Conservation (phyloP, 2,888 invertebrate genomes). For the Sinopyrophorus schimmeli region DNA sequence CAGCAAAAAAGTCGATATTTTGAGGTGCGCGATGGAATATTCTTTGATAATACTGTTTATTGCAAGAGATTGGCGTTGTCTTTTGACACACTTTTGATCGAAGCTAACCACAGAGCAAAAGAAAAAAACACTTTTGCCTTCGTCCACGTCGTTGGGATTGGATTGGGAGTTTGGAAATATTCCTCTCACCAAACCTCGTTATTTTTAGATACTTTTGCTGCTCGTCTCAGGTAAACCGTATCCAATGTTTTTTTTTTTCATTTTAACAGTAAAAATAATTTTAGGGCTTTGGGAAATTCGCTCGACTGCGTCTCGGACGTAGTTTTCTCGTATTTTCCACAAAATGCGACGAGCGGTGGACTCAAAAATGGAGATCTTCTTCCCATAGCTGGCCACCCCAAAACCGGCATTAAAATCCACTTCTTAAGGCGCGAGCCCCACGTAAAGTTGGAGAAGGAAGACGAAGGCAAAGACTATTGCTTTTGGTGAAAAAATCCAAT, state of each 20-base stretch:
- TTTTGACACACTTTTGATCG: slow-evolving; percentile 65
- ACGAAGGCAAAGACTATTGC: slow-evolving; percentile 51
- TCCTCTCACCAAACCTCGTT: slow-evolving; percentile 65
- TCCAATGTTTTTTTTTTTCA: too few relatives aligned
- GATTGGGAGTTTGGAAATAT: slow-evolving; percentile 68
- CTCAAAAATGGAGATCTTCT: slow-evolving; percentile 53
- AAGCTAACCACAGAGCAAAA: slow-evolving; percentile 63
- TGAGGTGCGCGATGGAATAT: slow-evolving; percentile 22
- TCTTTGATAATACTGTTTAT: slow-evolving; percentile 47
- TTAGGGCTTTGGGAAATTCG: slow-evolving; percentile 42
- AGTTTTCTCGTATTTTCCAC: slow-evolving; percentile 67
- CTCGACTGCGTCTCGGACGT: slow-evolving; percentile 63
- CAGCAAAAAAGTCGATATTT: slow-evolving; percentile 28
- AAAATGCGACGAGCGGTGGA: slow-evolving; percentile 54
- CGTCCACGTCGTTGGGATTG: slow-evolving; percentile 68
- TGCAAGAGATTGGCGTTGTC: slow-evolving; percentile 60
- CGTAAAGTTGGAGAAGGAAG: slow-evolving; percentile 54
- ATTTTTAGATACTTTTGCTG: slow-evolving; percentile 66
- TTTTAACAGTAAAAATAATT: slow-evolving; percentile 47
- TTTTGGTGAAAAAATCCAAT: not conserved
- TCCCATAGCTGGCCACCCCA: slow-evolving; percentile 39
- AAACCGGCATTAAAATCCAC: slow-evolving; percentile 51
- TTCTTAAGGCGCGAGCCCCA: slow-evolving; percentile 63
- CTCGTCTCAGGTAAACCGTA: too few relatives aligned
- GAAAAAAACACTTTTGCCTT: slow-evolving; percentile 60